Percentiles rank a stretch among this genome's conserved stretches.
Evolutionary conservation across 92 coral and sea anemone genomes (phyloP).

Genomic region (Chrysogorgia sp.): DNA sequence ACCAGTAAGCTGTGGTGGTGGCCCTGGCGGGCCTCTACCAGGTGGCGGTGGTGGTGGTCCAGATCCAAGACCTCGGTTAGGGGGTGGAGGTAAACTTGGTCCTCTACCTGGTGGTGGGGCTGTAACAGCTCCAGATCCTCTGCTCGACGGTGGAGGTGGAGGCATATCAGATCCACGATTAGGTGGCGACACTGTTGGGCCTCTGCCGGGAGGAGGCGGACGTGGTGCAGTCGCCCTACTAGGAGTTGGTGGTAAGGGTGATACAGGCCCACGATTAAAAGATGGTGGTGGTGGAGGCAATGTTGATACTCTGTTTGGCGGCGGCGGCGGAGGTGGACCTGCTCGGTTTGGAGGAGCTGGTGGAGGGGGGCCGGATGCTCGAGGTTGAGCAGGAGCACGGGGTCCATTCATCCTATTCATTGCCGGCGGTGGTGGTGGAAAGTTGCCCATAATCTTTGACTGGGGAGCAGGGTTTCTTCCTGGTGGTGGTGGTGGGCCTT

Average conservation of each 20-base stretch:
- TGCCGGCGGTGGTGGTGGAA: conserved; percentile 69
- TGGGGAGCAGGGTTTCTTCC: conserved; percentile 26
- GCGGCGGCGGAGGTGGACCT: conserved; percentile 72
- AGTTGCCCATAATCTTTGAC: conserved; percentile 35
- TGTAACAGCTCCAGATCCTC: conserved; percentile 62
- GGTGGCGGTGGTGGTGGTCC: conserved; percentile 57
- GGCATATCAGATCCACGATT: conserved; percentile 17
- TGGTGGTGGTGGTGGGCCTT: conserved; percentile 39
- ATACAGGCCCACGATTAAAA: conserved; percentile 50
- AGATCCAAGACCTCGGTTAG: conserved; percentile 62
- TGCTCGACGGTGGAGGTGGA: conserved; percentile 49
- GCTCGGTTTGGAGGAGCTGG: background rate
- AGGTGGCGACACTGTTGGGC: conserved; percentile 51
- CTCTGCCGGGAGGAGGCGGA: conserved; percentile 81
- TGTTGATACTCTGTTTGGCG: conserved; percentile 73
- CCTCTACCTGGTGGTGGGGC: conserved; percentile 65
- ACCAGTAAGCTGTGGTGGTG: conserved; percentile 63
- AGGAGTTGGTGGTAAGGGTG: conserved; percentile 52
- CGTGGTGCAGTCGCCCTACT: conserved; percentile 81
- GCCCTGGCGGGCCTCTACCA: conserved; percentile 33
- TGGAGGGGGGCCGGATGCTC: background rate
- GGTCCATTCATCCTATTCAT: conserved; percentile 55
- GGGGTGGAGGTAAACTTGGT: conserved; percentile 79
- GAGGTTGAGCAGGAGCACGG: conserved; percentile 24
- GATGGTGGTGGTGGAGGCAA: conserved; percentile 75